Evolutionary conservation across 2,888 invertebrate species (phyloP).

Genomic region (Brachylomia viminalis): DNA sequence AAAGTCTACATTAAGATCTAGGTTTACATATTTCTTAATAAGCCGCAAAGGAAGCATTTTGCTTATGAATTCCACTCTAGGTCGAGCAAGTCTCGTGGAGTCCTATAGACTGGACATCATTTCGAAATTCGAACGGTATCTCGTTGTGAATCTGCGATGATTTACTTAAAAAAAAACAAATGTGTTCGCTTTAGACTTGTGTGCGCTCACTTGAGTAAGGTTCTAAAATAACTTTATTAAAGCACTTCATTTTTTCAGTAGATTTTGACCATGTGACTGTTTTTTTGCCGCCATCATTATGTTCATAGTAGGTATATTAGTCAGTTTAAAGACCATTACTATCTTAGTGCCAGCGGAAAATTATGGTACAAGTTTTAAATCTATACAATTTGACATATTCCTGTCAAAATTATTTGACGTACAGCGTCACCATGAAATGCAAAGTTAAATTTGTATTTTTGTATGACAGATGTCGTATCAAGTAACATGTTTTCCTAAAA

Average conservation of each 20-base stretch:
- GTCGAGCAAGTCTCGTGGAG: no score
- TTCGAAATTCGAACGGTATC: background rate
- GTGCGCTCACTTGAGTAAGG: background rate
- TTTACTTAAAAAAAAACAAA: background rate
- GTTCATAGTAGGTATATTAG: background rate
- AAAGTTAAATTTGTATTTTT: background rate
- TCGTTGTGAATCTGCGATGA: background rate
- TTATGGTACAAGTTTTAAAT: background rate
- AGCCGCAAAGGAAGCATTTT: no score
- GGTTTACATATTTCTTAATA: no score
- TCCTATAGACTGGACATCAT: background rate
- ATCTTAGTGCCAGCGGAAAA: background rate
- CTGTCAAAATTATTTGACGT: background rate
- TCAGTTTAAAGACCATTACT: background rate
- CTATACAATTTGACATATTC: background rate
- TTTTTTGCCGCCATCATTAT: no score
- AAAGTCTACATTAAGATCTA: no score
- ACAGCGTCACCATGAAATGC: background rate
- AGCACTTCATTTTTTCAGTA: background rate
- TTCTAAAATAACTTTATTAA: background rate
- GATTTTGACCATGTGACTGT: background rate
- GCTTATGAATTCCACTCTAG: no score
- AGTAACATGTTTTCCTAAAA: conserved; percentile 19
- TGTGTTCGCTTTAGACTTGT: background rate
- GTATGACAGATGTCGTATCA: background rate